Conservation (phyloP, 64 coral and sea anemone genomes). For the Exaiptasia diaphana region DNA sequence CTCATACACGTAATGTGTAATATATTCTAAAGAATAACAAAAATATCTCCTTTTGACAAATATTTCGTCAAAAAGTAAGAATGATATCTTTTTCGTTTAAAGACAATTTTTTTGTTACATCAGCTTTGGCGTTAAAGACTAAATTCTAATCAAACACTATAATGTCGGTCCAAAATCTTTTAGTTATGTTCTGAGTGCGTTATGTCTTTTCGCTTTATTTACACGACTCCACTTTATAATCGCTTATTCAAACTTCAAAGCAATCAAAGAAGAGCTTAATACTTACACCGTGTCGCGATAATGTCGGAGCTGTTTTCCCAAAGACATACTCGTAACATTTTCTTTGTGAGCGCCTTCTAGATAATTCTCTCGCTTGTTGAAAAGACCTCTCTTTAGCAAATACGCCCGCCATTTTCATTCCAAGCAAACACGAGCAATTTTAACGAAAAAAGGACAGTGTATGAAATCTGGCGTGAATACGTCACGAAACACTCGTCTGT, state of each 20-base stretch:
- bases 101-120: no score
- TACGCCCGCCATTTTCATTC: background rate
- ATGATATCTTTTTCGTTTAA: no score
- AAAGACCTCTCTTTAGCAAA: background rate
- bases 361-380: background rate
- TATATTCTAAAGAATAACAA: no score
- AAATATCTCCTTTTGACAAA: no score
- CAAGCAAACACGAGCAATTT: background rate
- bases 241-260: background rate
- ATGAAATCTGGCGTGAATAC: background rate
- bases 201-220: background rate
- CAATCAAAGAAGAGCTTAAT: background rate
- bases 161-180: no score
- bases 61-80: no score
- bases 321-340: background rate
- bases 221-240: background rate
- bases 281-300: background rate
- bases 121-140: no score
- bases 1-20: no score
- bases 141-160: no score
- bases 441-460: constrained; percentile 6
- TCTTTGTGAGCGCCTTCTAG: background rate
- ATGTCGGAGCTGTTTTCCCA: background rate
- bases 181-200: no score
- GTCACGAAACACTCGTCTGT: background rate